Conservation (phyloP, 2,113 vertebrate genomes). For the Seriola aureovittata region DNA sequence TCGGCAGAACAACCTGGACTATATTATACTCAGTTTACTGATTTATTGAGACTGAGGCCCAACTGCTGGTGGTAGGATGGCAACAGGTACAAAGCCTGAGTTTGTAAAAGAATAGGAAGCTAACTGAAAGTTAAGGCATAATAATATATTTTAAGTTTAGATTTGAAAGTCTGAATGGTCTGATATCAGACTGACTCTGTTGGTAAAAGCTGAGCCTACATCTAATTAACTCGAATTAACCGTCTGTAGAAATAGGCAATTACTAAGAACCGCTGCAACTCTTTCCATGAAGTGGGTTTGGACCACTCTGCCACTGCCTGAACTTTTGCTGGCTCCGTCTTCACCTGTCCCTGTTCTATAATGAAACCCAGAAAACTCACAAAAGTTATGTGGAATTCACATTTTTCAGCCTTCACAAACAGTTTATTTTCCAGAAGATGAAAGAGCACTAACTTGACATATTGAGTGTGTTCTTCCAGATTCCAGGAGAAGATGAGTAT, state of each 20-base stretch:
- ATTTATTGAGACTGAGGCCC: too few species aligned
- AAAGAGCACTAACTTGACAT: not conserved
- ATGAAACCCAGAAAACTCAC: not conserved
- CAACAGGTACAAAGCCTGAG: too few species aligned
- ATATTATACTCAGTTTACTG: too few species aligned
- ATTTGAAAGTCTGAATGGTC: too few species aligned
- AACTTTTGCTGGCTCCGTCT: not conserved
- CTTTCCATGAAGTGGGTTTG: fast-evolving
- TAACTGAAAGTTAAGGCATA: too few species aligned
- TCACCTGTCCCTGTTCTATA: not conserved
- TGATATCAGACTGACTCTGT: too few species aligned
- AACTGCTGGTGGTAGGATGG: too few species aligned
- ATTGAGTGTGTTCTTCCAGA: not conserved
- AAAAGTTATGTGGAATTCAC: fast-evolving
- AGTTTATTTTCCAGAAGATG: not conserved
- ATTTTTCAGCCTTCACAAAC: too few species aligned
- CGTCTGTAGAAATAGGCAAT: not conserved
- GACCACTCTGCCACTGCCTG: not conserved
- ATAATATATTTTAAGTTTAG: too few species aligned
- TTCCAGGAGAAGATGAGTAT: not conserved
- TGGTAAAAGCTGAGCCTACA: not conserved
- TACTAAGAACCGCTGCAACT: not conserved
- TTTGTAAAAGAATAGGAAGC: too few species aligned
- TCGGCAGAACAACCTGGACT: too few species aligned
- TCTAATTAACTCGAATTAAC: not conserved